These are phyloP conservation scores for Sthenelais limicola DNA, from an alignment of 2,888 invertebrate genomes.

Conservation along the genomic window DNA sequence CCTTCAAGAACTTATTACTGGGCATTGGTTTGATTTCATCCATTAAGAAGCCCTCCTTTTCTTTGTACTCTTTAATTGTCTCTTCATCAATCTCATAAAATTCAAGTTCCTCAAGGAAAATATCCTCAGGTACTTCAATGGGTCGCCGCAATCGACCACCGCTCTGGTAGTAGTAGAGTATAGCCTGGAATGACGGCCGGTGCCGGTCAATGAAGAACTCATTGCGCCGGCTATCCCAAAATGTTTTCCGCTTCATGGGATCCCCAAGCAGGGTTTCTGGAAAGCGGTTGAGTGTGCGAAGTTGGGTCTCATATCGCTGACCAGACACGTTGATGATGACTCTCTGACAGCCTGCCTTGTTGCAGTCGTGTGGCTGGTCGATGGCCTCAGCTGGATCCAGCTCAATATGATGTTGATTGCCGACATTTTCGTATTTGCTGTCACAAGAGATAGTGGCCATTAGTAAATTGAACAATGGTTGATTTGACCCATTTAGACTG, in stretches of 20 bases:
- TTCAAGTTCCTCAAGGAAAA: constrained; percentile 73
- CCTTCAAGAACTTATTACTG: constrained; percentile 56
- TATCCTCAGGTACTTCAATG: constrained; percentile 73
- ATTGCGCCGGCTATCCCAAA: constrained; percentile 63
- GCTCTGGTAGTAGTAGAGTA: constrained; percentile 72
- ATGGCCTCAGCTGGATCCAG: constrained; percentile 32
- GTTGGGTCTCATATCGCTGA: constrained; percentile 69
- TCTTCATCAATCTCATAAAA: constrained; percentile 73
- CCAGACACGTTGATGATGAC: constrained; percentile 65
- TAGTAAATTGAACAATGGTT: constrained; percentile 26
- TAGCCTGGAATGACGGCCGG: constrained; percentile 68
- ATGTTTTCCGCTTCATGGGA: constrained; percentile 59
- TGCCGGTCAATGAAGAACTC: constrained; percentile 71
- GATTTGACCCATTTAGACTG: constrained; percentile 31
- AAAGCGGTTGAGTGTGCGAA: constrained; percentile 66
- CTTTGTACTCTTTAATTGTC: constrained; percentile 71
- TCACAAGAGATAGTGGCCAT: constrained; percentile 41
- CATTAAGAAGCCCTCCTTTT: constrained; percentile 71
- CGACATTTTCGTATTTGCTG: constrained; percentile 44
- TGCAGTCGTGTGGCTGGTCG: constrained; percentile 58
- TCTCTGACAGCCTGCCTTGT: constrained; percentile 57
- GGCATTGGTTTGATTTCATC: constrained; percentile 66
- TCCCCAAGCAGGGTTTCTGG: constrained; percentile 69
- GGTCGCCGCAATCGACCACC: constrained; percentile 72
- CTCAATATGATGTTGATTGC: constrained; percentile 32